These are phyloP conservation scores for Pempheris klunzingeri DNA, from an alignment of 2,797 vertebrate genomes.

Conservation along the genomic window DNA sequence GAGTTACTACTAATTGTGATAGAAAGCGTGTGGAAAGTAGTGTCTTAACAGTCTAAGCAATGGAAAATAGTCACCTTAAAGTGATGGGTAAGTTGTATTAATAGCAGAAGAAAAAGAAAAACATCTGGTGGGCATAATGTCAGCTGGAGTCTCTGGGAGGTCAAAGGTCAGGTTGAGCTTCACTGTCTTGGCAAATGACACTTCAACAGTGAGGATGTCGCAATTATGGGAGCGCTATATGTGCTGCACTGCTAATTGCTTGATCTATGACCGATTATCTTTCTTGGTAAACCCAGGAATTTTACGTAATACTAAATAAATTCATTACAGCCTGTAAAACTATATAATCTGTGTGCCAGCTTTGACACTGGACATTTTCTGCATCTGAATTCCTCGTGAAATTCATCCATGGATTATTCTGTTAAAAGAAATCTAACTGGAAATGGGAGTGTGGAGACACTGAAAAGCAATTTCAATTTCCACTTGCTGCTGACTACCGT, in stretches of 20 bases:
- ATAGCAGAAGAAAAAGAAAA: neutral
- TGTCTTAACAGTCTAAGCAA: neutral
- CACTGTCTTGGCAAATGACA: neutral
- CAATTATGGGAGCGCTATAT: neutral
- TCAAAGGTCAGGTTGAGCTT: constrained; percentile 9
- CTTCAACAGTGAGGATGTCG: neutral
- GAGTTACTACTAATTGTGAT: neutral
- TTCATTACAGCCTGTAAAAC: neutral
- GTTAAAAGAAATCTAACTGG: constrained; percentile 34
- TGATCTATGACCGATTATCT: constrained; percentile 2
- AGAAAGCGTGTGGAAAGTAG: neutral
- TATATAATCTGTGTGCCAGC: neutral
- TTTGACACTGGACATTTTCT: neutral
- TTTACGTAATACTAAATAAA: neutral
- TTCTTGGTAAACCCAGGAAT: constrained; percentile 1
- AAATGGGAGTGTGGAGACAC: constrained; percentile 44
- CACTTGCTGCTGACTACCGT: constrained; percentile 42
- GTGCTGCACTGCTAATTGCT: neutral
- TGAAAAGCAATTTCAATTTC: constrained; percentile 61
- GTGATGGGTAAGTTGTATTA: neutral
- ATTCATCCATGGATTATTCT: constrained; percentile 40
- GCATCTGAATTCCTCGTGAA: constrained; percentile 35
- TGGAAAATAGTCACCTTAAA: neutral
- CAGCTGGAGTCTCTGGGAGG: neutral
- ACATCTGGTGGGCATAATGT: neutral